phyloP scores from a whole-genome alignment of 2,797 vertebrate genomes.

The Sebastes nivosus region DNA sequence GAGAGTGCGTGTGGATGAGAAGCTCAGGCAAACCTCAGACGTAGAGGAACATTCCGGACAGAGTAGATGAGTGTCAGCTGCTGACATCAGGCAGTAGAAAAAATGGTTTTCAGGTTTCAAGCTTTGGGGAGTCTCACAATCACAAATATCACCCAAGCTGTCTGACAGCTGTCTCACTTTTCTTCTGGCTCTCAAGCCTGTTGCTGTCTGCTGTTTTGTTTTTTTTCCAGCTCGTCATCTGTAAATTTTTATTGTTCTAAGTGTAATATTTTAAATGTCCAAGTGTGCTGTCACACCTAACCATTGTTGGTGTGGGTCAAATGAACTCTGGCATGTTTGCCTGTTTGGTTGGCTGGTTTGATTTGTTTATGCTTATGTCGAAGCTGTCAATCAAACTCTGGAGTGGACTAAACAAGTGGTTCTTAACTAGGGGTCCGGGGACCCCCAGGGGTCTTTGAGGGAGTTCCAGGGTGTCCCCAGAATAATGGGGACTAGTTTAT shows the following conservation, averaged over 20 bases:
- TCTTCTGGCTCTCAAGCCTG: not conserved
- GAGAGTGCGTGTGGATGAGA: not conserved
- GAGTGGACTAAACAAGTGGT: not conserved
- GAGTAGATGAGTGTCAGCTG: constrained; percentile 2
- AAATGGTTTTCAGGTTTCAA: constrained; percentile 12
- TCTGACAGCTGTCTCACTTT: constrained; percentile 1
- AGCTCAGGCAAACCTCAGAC: not conserved
- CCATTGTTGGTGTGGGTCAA: not conserved
- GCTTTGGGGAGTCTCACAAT: constrained; percentile 7
- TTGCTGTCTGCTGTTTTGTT: not conserved
- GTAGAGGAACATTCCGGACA: not conserved
- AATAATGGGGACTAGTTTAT: too few species aligned
- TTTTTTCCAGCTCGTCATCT: not conserved
- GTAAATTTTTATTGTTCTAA: not conserved
- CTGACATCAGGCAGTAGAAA: not conserved
- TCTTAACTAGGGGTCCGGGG: too few species aligned
- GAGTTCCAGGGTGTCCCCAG: too few species aligned
- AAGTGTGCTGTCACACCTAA: not conserved
- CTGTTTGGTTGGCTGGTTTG: not conserved
- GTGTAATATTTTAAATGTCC: not conserved
- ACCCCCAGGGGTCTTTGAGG: too few species aligned
- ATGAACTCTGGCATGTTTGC: not conserved
- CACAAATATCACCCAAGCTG: not conserved
- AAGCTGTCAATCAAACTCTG: not conserved
- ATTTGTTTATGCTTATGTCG: not conserved